Evolutionary conservation across 2,888 invertebrate species (phyloP), one percentile per base, ranked within the genome.

Genomic region (Catocala fraxini): DNA sequence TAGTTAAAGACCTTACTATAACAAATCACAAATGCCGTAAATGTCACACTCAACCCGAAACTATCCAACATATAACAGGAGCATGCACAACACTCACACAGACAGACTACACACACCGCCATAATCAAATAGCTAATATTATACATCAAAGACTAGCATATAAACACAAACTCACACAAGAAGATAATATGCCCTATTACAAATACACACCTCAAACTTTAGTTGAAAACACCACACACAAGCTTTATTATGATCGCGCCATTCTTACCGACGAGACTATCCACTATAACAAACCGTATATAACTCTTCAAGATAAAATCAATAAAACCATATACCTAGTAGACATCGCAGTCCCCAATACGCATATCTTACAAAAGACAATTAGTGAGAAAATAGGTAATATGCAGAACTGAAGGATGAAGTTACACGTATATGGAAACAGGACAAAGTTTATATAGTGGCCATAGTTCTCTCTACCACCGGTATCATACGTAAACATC

Each of bases 51-150:
- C 25, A 4, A 43, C 11, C 59, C 0, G 59, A 64, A 39, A 64
- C 64, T 1, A 64, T 64, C 7, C 59, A 64, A 56, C 64, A 63
- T 25, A 63, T 63, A 7, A 63, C 55, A 39, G 55, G 63, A 4
- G 63, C 63, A 7, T 55, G 58, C 12, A 51, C 15, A 46, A n/a
- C 55, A 11, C 49, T 58, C 49, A 51, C 54, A 11, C 47, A 55
- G 43, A 63, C 57, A n/a, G 58, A 63, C 39, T 63, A 63, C 34
- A 63, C 58, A 39, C 51, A 58, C 45, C 25, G 25, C 25, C 25
- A 25, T 25, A 25, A 25, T 25, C 25, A 25, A 25, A 25, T 4
- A 25, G 25, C 63, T 7, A 41, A 49, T 5, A 63, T 63, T 0
- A n/a, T 53, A 7, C 53, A 53, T 25, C 53, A 53, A 43, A 43